phyloP scores from a whole-genome alignment of 1,140 invertebrate species.

The Drosophila bocki region DNA sequence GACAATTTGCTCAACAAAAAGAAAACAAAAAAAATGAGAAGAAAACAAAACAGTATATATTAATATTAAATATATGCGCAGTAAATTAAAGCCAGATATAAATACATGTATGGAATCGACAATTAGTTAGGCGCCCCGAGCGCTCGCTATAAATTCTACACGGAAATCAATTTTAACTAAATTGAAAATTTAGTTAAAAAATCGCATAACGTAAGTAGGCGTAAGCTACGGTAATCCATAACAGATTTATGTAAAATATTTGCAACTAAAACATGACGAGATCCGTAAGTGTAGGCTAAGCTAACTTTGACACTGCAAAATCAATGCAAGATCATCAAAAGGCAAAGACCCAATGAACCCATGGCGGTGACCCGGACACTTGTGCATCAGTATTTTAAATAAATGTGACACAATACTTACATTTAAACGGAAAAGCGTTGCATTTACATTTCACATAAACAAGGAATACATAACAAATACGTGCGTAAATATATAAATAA shows the following conservation, averaged over 20 bases:
- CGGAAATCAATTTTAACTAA: conserved; percentile 74
- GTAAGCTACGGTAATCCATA: conserved; percentile 38
- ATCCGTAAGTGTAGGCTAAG: conserved; percentile 59
- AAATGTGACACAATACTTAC: conserved; percentile 65
- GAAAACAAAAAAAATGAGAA: conserved; percentile 8
- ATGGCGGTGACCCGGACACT: conserved; percentile 29
- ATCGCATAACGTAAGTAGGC: conserved; percentile 54
- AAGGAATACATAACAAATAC: conserved; percentile 49
- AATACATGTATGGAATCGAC: conserved; percentile 36
- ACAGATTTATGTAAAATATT: conserved; percentile 75
- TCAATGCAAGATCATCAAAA: conserved; percentile 47
- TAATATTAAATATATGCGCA: conserved; percentile 50
- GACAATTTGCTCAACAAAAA: conserved; percentile 68
- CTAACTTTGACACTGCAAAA: conserved; percentile 64
- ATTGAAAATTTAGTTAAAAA: conserved; percentile 79
- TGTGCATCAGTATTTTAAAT: conserved; percentile 70
- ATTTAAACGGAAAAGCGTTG: conserved; percentile 57
- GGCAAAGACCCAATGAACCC: conserved; percentile 4
- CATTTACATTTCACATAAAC: conserved; percentile 78
- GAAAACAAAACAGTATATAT: conserved; percentile 38
- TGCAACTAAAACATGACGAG: conserved; percentile 61
- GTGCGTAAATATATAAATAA: conserved; percentile 51
- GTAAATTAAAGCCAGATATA: conserved; percentile 58
- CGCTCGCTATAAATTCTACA: conserved; percentile 68
- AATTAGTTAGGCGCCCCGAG: conserved; percentile 60